A percentile compares a stretch with the other conserved stretches of the same genome.
Conservation (phyloP, 1,140 invertebrate species). For the Lutraria rhynchaena region DNA sequence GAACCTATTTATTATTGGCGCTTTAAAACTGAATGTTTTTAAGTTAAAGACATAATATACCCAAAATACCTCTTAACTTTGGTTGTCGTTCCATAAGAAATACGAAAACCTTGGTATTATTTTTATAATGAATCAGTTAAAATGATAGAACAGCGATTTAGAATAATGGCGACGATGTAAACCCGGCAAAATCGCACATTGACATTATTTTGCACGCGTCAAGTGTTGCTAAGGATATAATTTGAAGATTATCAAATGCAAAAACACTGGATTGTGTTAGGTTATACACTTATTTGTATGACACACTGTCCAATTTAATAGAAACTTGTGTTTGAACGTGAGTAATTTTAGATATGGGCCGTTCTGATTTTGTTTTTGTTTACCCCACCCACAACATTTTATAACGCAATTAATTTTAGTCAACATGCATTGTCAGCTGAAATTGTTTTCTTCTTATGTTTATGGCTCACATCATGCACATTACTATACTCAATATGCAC, state of each 20-base stretch:
- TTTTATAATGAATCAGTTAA: neutral
- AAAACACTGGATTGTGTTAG: too few species aligned
- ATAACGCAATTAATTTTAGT: too few species aligned
- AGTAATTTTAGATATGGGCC: too few species aligned
- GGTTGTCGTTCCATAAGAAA: neutral
- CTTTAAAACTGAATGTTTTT: neutral
- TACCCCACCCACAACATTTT: constrained; percentile 19
- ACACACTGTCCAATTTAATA: too few species aligned
- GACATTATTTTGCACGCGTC: constrained; percentile 14
- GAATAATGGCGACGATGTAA: constrained; percentile 44
- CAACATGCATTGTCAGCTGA: too few species aligned
- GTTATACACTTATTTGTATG: too few species aligned
- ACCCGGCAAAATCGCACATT: constrained; percentile 47
- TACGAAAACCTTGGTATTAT: neutral
- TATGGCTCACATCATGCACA: too few species aligned
- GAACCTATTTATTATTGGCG: neutral
- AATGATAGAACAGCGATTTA: constrained; percentile 24
- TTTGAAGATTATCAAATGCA: too few species aligned
- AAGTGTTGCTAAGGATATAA: too few species aligned
- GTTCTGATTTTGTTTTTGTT: constrained; percentile 17
- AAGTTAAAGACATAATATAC: neutral
- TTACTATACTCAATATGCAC: too few species aligned
- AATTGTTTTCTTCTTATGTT: too few species aligned
- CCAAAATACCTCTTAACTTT: neutral
- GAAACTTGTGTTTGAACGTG: too few species aligned